Evolutionary conservation across 2,888 invertebrate genomes (phyloP), one percentile per base, ranked within the genome.

Genomic region (Pollenia griseotomentosa): DNA sequence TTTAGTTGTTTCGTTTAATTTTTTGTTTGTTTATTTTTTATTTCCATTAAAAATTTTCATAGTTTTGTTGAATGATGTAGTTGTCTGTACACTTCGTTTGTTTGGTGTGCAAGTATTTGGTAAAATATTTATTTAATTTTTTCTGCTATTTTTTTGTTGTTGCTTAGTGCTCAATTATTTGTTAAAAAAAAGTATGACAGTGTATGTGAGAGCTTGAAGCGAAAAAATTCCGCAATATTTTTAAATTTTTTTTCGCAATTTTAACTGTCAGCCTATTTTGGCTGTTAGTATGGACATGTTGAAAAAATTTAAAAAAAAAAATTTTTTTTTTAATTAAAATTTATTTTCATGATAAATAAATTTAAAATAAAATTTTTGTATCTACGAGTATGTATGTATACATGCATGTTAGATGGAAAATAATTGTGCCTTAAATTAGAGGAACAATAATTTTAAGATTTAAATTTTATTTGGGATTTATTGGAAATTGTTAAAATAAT

Each of bases 241-340:
- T 57, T 11, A 40, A 11, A 14, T 66, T 82, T 77, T 79, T 73
- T 53, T 81, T 74, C 61, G 63, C 51, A 65, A 77, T 86, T 86
- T 81, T 63, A 81, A 80, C 71, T 83, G 80, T 77, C 80, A 81
- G 83, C 83, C 77, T 83, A 83, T 81, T 83, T 68, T 81, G 73
- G 77, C 40, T 84, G 74, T 77, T 77, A 51, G 70, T 65, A 75
- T 83, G 79, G 68, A 66, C 63, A 74, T 83, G 55, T 68, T 84
- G 10, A 46, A 19, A 59, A 78, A 10, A 16, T 12, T 23, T 2
- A 73, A 59, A 46, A 44, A 33, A 46, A 46, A 46, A 65, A 23
- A 46, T n/a, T 12, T 55, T 44, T 57, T 84, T 78, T 79, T 80
- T 59, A 83, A 65, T 79, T 66, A 68, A 68, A 73, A 74, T 53